phyloP scores from a whole-genome alignment of 1,140 invertebrate species.

The Camponotus vicinus region DNA sequence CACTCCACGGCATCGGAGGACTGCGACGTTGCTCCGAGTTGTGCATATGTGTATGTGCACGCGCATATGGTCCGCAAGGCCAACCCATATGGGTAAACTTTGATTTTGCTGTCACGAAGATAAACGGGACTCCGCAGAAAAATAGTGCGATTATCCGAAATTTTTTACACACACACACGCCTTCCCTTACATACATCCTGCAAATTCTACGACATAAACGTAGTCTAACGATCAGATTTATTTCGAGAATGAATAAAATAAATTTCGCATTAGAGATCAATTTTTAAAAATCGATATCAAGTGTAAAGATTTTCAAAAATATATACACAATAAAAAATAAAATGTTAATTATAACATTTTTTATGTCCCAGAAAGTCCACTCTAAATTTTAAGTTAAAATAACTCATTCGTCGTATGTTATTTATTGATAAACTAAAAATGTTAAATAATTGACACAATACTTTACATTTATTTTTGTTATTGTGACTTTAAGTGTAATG shows the following conservation, averaged over 20 bases:
- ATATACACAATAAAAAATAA: too few species aligned
- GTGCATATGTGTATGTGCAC: background rate
- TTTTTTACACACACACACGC: background rate
- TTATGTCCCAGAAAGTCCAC: too few species aligned
- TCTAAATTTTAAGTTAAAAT: too few species aligned
- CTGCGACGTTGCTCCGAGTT: conserved; percentile 2
- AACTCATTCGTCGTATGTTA: too few species aligned
- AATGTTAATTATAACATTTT: too few species aligned
- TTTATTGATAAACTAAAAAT: too few species aligned
- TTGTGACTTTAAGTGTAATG: too few species aligned
- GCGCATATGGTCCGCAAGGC: conserved; percentile 54
- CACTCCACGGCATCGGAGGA: background rate
- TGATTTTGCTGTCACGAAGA: conserved; percentile 50
- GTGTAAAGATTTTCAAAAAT: background rate
- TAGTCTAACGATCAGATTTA: background rate
- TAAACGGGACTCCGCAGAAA: conserved; percentile 43
- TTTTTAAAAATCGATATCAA: background rate
- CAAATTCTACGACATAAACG: background rate
- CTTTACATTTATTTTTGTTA: too few species aligned
- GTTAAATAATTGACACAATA: too few species aligned
- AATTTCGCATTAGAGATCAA: background rate
- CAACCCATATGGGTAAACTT: conserved; percentile 57
- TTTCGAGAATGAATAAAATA: background rate
- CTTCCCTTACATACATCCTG: background rate
- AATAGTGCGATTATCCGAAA: conserved; percentile 43